A percentile compares a stretch with the other conserved stretches of the same genome.
These are phyloP conservation scores for Drosophila mayaguana DNA, from an alignment of 2,888 invertebrate genomes.

Conservation along the genomic window DNA sequence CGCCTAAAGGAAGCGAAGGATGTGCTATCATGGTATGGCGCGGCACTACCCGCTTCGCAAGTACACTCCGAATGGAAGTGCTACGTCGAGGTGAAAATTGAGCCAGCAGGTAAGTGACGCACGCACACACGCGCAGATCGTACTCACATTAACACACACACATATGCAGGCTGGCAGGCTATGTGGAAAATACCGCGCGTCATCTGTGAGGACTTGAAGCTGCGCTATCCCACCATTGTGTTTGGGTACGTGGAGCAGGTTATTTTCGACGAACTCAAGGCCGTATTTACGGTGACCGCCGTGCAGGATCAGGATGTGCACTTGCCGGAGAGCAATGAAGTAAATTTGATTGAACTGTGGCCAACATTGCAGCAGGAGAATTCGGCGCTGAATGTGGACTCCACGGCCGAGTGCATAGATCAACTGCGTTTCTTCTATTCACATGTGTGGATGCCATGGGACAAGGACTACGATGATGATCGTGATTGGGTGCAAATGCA, in stretches of 20 bases:
- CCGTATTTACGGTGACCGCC: slow-evolving; percentile 86
- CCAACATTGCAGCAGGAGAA: slow-evolving; percentile 87
- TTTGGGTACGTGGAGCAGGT: slow-evolving; percentile 86
- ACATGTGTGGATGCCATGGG: slow-evolving; percentile 88
- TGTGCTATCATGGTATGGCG: slow-evolving; percentile 85
- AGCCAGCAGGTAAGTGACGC: slow-evolving; percentile 84
- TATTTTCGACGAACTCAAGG: slow-evolving; percentile 85
- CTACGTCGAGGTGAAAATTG: slow-evolving; percentile 87
- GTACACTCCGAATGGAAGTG: slow-evolving; percentile 87
- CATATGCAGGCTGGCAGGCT: slow-evolving; percentile 87
- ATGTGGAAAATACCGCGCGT: slow-evolving; percentile 88
- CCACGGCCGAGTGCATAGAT: slow-evolving; percentile 87
- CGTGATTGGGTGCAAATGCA: slow-evolving; percentile 87
- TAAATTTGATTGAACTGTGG: slow-evolving; percentile 87
- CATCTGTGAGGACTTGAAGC: slow-evolving; percentile 87
- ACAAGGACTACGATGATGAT: slow-evolving; percentile 87
- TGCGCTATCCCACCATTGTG: slow-evolving; percentile 88
- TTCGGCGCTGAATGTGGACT: slow-evolving; percentile 85
- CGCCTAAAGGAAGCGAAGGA: slow-evolving; percentile 86
- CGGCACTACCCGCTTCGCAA: slow-evolving; percentile 85
- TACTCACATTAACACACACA: neutral
- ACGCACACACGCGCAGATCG: slow-evolving; percentile 23
- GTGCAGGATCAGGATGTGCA: slow-evolving; percentile 87
- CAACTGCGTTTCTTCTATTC: slow-evolving; percentile 87
- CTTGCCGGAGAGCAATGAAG: slow-evolving; percentile 86